Base-by-base conservation (phyloP, 2,888 invertebrate species). In the Cataglyphis livida region DNA sequence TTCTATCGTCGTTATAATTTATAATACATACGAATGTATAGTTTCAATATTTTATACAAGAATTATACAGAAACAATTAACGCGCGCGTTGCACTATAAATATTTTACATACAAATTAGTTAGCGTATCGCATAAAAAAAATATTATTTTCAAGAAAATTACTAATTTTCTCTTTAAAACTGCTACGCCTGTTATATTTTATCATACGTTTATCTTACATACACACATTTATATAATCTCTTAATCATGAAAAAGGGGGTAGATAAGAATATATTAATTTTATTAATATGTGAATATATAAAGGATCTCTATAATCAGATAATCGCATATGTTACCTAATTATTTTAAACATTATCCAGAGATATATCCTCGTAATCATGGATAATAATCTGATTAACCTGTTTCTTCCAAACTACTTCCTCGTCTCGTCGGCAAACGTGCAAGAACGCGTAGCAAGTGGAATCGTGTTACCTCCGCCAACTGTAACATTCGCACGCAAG, bases 401-500 rank as follows among this genome's bases (percentile, higher is more conserved):
- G 18, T 4, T 44, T 32, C 88, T 81, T 7, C 38, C 15, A 12
- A 12, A 32, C 57, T 28, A 59, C 32, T 61, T 61, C 25, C 44
- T 78, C n/a, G 38, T 71, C 76, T 32, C 35, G 61, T 64, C 61
- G 70, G 78, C 79, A 73, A 87, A 81, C 66, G 73, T 15, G 54
- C 70, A 44, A 66, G 66, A 62, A 71, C 32, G 59, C 59, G 81
- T 78, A 64, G 35, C 83, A 41, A 54, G 70, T 64, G 66, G 59
- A 68, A 68, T 75, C 74, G 75, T n/a, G 66, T 89, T 86, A 87
- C 84, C 65, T 57, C 44, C 70, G 54, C 68, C 41, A 71, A 61
- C 74, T 82, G 61, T 82, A 82, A 75, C 78, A 83, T 84, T 86
- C 44, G 75, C 86, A 87, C 81, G 83, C 82, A 68, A 84, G 78